Percentiles rank a stretch among this genome's conserved stretches.
Conservation (phyloP, 2,888 invertebrate species). For the Xestia sexstrigata region DNA sequence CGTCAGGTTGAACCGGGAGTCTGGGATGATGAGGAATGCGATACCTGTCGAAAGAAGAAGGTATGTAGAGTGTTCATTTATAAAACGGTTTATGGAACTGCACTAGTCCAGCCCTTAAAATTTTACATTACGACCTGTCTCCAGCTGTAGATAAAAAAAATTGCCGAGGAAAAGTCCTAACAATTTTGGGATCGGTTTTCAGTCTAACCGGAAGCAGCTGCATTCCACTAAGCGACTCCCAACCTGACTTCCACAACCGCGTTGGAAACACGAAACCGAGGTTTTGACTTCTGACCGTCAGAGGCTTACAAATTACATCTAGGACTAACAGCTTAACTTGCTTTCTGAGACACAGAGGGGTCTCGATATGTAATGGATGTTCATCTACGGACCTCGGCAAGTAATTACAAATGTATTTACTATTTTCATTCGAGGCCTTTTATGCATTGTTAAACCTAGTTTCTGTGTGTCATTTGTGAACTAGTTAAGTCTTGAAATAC, state of each 20-base stretch:
- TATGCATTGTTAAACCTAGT: no score
- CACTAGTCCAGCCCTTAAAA: no score
- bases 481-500: background rate
- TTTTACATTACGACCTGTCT: background rate
- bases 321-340: background rate
- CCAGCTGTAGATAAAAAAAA: background rate
- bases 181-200: background rate
- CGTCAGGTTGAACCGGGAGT: slow-evolving; percentile 81
- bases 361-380: background rate
- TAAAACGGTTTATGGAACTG: background rate
- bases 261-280: background rate
- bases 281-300: background rate
- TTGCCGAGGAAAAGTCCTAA: background rate
- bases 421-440: background rate
- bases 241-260: background rate
- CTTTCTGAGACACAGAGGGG: background rate
- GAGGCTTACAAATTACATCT: background rate
- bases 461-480: background rate
- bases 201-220: background rate
- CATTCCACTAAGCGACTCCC: background rate
- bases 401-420: background rate
- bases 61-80: background rate
- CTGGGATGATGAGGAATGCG: slow-evolving; percentile 86
- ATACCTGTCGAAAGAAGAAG: slow-evolving; percentile 77
- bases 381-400: background rate